Evolutionary conservation across 2,113 vertebrate species (phyloP).

Genomic region (Vulpes vulpes): DNA sequence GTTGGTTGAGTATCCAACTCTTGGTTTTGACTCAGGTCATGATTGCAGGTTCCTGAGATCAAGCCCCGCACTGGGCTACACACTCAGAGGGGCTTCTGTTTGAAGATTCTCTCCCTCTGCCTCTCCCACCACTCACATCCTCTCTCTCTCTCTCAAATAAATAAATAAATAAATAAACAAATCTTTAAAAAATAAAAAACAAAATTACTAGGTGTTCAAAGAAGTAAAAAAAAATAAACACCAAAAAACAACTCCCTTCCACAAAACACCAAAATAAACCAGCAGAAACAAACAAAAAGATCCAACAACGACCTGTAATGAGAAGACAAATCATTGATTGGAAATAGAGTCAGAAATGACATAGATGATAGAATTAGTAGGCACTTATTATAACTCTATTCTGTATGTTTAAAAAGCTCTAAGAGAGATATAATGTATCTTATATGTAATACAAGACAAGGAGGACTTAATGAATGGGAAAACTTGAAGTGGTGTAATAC

Average conservation of each 20-base stretch:
- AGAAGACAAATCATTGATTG: slow-evolving; percentile 12
- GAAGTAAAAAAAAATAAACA: background rate
- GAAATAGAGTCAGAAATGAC: background rate
- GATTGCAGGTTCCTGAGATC: background rate
- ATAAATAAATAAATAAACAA: background rate
- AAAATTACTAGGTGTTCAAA: background rate
- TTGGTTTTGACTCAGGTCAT: background rate
- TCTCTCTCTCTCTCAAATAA: background rate
- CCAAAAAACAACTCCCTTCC: background rate
- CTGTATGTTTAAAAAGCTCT: background rate
- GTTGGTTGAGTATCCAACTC: background rate
- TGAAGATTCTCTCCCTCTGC: background rate
- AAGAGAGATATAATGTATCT: background rate
- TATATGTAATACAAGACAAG: background rate
- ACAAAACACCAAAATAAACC: background rate
- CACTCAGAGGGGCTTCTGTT: background rate
- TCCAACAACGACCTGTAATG: background rate
- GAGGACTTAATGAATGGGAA: background rate
- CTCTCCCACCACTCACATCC: background rate
- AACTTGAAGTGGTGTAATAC: background rate
- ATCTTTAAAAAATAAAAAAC: background rate
- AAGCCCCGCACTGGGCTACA: background rate
- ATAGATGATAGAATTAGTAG: background rate
- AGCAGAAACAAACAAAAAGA: background rate
- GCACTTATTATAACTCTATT: background rate